Percentiles rank a stretch among this genome's conserved stretches.
These are phyloP conservation scores for Teinopalpus imperialis DNA, from an alignment of 2,888 invertebrate genomes.

Conservation along the genomic window DNA sequence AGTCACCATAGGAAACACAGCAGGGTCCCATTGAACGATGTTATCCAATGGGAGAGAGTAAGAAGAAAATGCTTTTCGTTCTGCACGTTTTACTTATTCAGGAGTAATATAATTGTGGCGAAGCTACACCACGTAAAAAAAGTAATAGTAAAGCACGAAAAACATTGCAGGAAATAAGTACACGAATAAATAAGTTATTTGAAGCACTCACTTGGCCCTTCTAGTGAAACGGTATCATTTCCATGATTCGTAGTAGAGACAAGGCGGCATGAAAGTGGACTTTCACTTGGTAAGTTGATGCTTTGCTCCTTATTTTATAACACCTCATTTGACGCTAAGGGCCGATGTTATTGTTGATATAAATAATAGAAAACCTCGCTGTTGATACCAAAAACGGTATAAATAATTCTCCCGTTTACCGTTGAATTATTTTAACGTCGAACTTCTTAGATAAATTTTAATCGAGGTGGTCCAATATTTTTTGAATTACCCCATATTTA, in stretches of 20 bases:
- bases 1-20: too few relatives aligned
- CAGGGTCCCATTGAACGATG: too few relatives aligned
- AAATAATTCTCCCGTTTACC: background rate
- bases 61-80: too few relatives aligned
- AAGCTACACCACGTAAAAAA: too few relatives aligned
- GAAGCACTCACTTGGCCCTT: slow-evolving; percentile 47
- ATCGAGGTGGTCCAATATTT: background rate
- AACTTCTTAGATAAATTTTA: slow-evolving; percentile 25
- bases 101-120: too few relatives aligned
- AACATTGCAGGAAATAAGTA: too few relatives aligned
- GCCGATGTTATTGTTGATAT: slow-evolving; percentile 36
- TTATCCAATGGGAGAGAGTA: too few relatives aligned
- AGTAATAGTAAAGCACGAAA: too few relatives aligned
- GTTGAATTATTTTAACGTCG: slow-evolving; percentile 35
- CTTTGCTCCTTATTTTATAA: slow-evolving; percentile 70
- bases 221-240: slow-evolving; percentile 47
- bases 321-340: slow-evolving; percentile 65
- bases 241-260: slow-evolving; percentile 50
- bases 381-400: slow-evolving; percentile 5
- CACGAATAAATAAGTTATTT: too few relatives aligned
- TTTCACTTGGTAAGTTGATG: slow-evolving; percentile 75
- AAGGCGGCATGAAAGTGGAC: slow-evolving; percentile 72
- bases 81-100: too few relatives aligned
- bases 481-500: background rate
- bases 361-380: slow-evolving; percentile 34